Percentiles rank a stretch among this genome's conserved stretches.
Evolutionary conservation across 2,797 vertebrate species (phyloP).

Genomic region (Luscinia luscinia): DNA sequence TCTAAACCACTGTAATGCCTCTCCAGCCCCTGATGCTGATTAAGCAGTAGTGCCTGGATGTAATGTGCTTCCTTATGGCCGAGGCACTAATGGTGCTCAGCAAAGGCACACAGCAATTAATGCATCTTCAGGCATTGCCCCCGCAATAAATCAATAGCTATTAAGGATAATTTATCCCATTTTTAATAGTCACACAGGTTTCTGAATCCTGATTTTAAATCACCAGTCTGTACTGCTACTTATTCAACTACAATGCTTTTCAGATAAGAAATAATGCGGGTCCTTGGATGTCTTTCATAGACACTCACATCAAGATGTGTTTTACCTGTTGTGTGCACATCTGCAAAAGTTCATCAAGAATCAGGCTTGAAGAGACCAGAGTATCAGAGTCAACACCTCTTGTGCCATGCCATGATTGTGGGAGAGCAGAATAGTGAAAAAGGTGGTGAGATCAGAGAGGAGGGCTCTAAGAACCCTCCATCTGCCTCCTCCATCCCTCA

Average conservation of each 20-base stretch:
- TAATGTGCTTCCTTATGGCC: background rate
- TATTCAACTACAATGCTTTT: background rate
- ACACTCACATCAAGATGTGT: background rate
- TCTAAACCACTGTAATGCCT: background rate
- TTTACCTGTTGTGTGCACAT: background rate
- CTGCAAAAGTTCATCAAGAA: background rate
- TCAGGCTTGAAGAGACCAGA: background rate
- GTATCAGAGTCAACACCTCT: background rate
- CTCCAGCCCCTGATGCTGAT: background rate
- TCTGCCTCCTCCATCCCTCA: background rate
- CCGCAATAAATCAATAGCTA: background rate
- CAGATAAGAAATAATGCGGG: background rate
- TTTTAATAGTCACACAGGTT: background rate
- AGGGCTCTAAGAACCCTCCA: background rate
- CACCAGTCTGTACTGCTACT: background rate
- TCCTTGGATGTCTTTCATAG: background rate
- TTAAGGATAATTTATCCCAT: conserved; percentile 19
- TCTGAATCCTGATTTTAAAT: conserved; percentile 7
- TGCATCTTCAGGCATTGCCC: background rate
- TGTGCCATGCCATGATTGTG: background rate
- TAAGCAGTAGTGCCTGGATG: background rate
- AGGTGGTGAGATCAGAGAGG: background rate
- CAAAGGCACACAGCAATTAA: conserved; percentile 25
- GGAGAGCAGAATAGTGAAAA: background rate
- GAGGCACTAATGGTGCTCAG: background rate